Conservation (phyloP, 92 coral and sea anemone genomes). For the Phymanthus crucifer region DNA sequence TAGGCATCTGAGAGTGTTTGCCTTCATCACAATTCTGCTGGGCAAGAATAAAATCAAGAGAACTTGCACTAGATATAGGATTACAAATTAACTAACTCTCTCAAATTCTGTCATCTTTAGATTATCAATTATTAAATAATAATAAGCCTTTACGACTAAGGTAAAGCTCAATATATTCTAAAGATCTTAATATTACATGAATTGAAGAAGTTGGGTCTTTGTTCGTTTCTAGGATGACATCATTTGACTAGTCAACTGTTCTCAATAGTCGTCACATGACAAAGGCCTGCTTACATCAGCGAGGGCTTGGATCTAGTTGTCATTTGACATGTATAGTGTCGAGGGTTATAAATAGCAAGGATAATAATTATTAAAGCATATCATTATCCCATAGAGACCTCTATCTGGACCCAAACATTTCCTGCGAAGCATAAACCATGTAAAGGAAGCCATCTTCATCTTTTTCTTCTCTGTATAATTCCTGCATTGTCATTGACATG, state of each 20-base stretch:
- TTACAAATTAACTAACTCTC: background rate
- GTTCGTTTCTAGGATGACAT: background rate
- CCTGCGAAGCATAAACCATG: slow-evolving; percentile 99
- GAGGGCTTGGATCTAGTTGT: background rate
- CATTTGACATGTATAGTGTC: background rate
- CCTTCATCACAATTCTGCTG: no score
- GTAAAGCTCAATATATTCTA: background rate
- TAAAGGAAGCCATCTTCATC: slow-evolving; percentile 99
- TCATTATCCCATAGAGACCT: background rate
- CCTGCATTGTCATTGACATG: slow-evolving; percentile 98
- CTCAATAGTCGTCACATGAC: background rate
- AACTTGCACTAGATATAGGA: background rate
- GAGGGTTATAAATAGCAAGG: slow-evolving; percentile 2
- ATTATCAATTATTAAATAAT: background rate
- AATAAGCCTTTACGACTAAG: background rate
- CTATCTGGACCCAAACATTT: slow-evolving; percentile 86
- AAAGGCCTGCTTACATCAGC: background rate
- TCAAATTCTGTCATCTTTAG: background rate
- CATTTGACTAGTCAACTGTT: background rate
- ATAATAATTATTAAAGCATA: background rate
- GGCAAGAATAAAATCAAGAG: background rate
- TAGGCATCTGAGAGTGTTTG: no score
- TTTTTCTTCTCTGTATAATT: slow-evolving; percentile 95
- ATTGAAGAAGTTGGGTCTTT: background rate
- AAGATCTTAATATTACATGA: background rate